phyloP scores from a whole-genome alignment of 1,140 invertebrate species.

The Cydia amplana region DNA sequence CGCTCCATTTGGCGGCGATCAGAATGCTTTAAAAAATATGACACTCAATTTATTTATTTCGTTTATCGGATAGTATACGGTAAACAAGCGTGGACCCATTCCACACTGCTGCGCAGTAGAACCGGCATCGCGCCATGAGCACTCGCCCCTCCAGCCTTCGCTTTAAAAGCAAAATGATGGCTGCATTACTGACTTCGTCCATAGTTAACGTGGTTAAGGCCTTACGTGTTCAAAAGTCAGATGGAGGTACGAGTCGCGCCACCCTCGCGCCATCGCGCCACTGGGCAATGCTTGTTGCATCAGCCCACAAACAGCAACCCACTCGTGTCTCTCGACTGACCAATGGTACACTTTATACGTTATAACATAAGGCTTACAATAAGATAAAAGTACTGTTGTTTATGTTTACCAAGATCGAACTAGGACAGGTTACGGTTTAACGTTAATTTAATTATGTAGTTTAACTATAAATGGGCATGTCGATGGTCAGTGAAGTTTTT shows the following conservation, averaged over 20 bases:
- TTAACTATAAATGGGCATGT: conserved; percentile 1
- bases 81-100: neutral
- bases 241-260: neutral
- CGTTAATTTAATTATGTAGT: neutral
- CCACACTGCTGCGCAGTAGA: neutral
- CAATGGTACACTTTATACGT: neutral
- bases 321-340: neutral
- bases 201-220: neutral
- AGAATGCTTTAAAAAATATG: no score
- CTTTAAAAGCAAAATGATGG: neutral
- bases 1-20: no score
- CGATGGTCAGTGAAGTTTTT: neutral
- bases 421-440: conserved; percentile 1
- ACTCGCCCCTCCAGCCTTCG: neutral
- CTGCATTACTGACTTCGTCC: neutral
- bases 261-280: neutral
- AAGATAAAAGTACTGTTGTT: neutral
- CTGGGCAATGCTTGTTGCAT: neutral
- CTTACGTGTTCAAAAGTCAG: neutral
- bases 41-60: neutral
- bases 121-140: neutral
- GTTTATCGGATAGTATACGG: neutral
- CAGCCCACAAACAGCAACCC: neutral
- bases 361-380: neutral
- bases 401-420: conserved; percentile 8